Evolutionary conservation across 2,113 vertebrate genomes (phyloP), one percentile per base, ranked within the genome.

Genomic region (Otocyon megalotis): DNA sequence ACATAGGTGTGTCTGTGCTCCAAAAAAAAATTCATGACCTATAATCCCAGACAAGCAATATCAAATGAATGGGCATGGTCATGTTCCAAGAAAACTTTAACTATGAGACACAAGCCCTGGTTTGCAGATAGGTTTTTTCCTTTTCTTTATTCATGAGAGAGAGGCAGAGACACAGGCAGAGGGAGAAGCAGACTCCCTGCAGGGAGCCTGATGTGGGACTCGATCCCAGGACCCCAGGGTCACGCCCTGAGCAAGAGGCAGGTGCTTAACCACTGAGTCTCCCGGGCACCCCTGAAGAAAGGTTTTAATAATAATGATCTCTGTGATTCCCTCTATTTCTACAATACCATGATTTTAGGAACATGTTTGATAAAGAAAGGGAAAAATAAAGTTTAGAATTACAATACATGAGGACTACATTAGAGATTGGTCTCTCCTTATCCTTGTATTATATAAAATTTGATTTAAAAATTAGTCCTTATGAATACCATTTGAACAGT

Each of bases 401-500:
- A 63, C 2, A 19, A 79, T 60, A 90, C 81, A 60, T 84, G 12
- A 87, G 20, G 43, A 53, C 35, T 3, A 53, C 19, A 58, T 2
- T 9, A 43, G 10, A 93, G 32, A 63, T 16, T 32, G 80, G 9
- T 65, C 53, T 86, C 84, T 67, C 26, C 9, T 67, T 37, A 9
- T n/a, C 53, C 60, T 71, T 84, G 84, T 60, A 92, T 96, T 94
- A 94, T 60, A 80, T 5, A 72, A 85, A 84, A 48, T 37, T 72
- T 88, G 85, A 88, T 95, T 93, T 92, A 16, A 74, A 93, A 93
- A 69, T 87, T 20, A 95, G 88, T 87, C n/a, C 50, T 35, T 48
- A 10, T 85, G 48, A 96, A 74, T 69, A 90, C 94, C 58, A 17
- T 89, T 93, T 80, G 35, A 94, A 92, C 67, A 83, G 24, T 72